Evolutionary conservation across 2,797 vertebrate genomes (phyloP).

Genomic region (Pogonophryne albipinna): DNA sequence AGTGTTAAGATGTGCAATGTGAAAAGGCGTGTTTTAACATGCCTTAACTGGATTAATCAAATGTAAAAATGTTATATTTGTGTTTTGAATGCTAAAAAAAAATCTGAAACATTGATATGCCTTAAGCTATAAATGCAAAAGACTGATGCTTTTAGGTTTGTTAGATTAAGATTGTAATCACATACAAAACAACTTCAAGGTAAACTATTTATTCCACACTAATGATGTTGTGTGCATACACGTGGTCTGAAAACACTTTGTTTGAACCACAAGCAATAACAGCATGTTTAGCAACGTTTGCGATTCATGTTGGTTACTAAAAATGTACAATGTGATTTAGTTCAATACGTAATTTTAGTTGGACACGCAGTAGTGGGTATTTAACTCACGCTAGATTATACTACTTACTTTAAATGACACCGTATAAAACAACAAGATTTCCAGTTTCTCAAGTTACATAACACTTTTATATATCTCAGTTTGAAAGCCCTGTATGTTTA

Average conservation of each 20-base stretch:
- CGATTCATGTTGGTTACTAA: background rate
- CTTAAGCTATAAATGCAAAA: background rate
- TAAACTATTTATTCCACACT: background rate
- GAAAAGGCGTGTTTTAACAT: background rate
- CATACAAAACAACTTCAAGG: background rate
- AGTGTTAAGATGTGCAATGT: background rate
- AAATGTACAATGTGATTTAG: background rate
- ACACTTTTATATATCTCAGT: background rate
- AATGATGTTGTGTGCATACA: background rate
- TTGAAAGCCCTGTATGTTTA: background rate
- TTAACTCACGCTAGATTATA: background rate
- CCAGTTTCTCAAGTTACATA: background rate
- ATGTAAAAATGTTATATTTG: background rate
- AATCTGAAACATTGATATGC: background rate
- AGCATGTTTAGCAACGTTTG: background rate
- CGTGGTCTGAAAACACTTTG: background rate
- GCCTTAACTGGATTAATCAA: background rate
- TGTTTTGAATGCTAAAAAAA: background rate
- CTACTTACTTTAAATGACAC: constrained; percentile 8
- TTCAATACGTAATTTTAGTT: background rate
- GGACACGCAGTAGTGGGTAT: too few species aligned
- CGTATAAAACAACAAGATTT: background rate
- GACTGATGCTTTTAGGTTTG: background rate
- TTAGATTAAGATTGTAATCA: background rate
- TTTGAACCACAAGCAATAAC: background rate